A percentile compares a stretch with the other conserved stretches of the same genome.
Conservation (phyloP, 64 coral and sea anemone genomes). For the Porites lutea region DNA sequence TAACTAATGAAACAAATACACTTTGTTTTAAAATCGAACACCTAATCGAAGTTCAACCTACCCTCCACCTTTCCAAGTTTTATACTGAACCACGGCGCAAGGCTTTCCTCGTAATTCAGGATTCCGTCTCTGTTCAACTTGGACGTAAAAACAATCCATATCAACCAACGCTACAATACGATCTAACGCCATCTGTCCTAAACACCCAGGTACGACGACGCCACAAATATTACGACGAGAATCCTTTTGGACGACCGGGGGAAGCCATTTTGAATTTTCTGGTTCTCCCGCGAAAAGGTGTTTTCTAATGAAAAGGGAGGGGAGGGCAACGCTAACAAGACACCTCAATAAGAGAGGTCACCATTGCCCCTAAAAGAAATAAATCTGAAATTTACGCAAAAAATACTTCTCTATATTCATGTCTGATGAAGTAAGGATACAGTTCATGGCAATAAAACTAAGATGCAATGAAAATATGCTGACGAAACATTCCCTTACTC, state of each 20-base stretch:
- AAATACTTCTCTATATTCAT: no score
- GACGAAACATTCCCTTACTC: not conserved
- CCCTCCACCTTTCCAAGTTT: slow-evolving; percentile 97
- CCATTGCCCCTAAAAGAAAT: not conserved
- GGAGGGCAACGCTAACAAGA: not conserved
- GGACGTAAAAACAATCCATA: slow-evolving; percentile 99
- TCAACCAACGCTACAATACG: slow-evolving; percentile 87
- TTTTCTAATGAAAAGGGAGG: not conserved
- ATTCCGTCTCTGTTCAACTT: slow-evolving; percentile 90
- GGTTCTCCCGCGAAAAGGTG: slow-evolving; percentile 15
- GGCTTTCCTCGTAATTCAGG: slow-evolving; percentile 86
- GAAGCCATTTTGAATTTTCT: slow-evolving; percentile 29
- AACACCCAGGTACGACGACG: not conserved
- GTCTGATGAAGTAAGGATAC: not conserved
- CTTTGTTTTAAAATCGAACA: not conserved
- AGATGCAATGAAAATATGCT: not conserved
- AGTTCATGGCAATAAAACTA: no score
- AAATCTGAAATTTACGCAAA: not conserved
- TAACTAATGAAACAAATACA: not conserved
- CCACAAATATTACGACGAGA: not conserved
- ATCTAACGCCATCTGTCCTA: slow-evolving; percentile 63
- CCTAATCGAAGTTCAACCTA: slow-evolving; percentile 33
- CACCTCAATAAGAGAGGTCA: not conserved
- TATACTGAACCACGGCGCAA: slow-evolving; percentile 98
- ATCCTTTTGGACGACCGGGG: not conserved